Percentiles rank a stretch among this genome's conserved stretches.
These are phyloP conservation scores for Diorhabda carinulata DNA, from an alignment of 1,140 invertebrate genomes.

Conservation along the genomic window DNA sequence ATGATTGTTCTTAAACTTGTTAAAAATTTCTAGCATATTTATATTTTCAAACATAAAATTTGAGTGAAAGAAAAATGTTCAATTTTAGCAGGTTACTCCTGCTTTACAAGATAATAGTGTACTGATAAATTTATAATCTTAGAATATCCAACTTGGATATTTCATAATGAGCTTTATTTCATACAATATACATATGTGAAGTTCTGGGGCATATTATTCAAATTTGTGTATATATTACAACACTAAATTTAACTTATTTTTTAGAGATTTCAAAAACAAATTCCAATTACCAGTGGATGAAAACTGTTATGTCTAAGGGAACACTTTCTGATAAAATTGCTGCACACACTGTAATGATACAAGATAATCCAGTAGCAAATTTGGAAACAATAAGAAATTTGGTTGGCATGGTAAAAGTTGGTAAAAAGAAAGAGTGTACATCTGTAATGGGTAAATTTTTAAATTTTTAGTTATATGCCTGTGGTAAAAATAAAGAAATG, in stretches of 20 bases:
- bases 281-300: constrained; percentile 68
- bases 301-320: constrained; percentile 74
- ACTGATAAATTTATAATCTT: too few relatives aligned
- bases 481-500: constrained; percentile 10
- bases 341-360: constrained; percentile 74
- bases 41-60: too few relatives aligned
- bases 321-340: constrained; percentile 83
- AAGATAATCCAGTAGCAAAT: constrained; percentile 82
- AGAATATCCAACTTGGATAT: too few relatives aligned
- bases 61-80: too few relatives aligned
- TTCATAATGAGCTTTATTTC: too few relatives aligned
- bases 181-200: too few relatives aligned
- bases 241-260: background rate
- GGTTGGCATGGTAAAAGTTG: constrained; percentile 74
- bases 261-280: constrained; percentile 52
- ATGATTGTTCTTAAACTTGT: too few relatives aligned
- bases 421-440: constrained; percentile 72
- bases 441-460: constrained; percentile 56
- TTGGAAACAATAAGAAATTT: constrained; percentile 66
- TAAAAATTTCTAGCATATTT: too few relatives aligned
- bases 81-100: too few relatives aligned
- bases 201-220: too few relatives aligned
- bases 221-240: too few relatives aligned
- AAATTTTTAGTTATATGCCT: constrained; percentile 9
- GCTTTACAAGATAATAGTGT: too few relatives aligned